Percentiles rank a stretch among this genome's conserved stretches.
These are phyloP conservation scores for Heteractis magnifica DNA, from an alignment of 92 coral and sea anemone species.

Conservation along the genomic window DNA sequence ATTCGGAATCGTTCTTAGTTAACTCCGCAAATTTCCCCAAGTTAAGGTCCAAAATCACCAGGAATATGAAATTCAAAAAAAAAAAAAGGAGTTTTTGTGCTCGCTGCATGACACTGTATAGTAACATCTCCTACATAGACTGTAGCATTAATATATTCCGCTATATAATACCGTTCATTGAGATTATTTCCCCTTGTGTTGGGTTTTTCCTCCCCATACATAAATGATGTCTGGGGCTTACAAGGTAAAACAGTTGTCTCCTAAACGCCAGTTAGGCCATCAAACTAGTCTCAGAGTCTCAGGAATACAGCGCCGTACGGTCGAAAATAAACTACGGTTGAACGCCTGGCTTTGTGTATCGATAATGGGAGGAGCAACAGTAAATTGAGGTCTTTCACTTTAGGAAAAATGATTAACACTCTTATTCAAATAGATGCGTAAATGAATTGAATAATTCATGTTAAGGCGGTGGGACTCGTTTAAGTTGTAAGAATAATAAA, in stretches of 20 bases:
- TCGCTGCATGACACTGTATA: neutral
- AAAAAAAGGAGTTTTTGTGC: neutral
- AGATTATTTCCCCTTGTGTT: neutral
- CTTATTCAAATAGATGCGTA: constrained; percentile 60
- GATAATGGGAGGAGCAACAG: constrained; percentile 45
- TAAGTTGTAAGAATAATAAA: neutral
- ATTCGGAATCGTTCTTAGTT: too few species aligned
- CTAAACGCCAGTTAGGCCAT: constrained; percentile 1
- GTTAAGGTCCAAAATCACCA: neutral
- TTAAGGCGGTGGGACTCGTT: neutral
- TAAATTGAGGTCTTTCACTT: constrained; percentile 26
- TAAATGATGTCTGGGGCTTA: neutral
- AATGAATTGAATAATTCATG: constrained; percentile 83
- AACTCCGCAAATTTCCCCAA: neutral
- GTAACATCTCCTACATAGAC: neutral
- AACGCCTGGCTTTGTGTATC: constrained; percentile 25
- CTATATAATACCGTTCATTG: neutral
- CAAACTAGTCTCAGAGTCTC: constrained; percentile 15
- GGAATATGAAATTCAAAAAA: neutral
- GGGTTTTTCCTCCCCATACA: neutral
- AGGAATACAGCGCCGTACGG: neutral
- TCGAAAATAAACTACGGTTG: constrained; percentile 14
- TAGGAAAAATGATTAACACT: constrained; percentile 73
- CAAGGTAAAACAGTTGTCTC: neutral
- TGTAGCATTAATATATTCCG: neutral